These are phyloP conservation scores for Calosoma granatense DNA, from an alignment of 1,140 invertebrate genomes.

Conservation along the genomic window DNA sequence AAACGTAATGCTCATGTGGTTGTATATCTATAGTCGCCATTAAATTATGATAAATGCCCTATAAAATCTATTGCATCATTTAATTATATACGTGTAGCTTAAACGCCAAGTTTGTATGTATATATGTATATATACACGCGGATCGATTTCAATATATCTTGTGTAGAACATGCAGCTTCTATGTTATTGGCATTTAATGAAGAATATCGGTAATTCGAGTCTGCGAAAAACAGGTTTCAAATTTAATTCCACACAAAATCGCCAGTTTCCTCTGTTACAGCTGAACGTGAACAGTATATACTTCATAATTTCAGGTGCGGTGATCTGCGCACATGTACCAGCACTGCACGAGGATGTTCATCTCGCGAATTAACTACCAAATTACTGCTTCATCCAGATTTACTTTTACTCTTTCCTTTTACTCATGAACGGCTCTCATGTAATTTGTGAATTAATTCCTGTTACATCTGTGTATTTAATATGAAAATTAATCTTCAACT, in stretches of 20 bases:
- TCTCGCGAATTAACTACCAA: no score
- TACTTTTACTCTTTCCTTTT: no score
- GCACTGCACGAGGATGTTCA: no score
- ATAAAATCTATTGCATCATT: conserved; percentile 8
- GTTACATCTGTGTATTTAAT: no score
- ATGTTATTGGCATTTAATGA: conserved; percentile 1
- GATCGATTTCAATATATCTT: neutral
- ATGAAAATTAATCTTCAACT: no score
- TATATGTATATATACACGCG: neutral
- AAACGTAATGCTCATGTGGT: neutral
- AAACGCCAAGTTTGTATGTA: neutral
- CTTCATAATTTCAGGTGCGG: no score
- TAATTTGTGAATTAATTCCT: no score
- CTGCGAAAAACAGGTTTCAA: conserved; percentile 3
- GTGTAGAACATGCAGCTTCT: neutral
- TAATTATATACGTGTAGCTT: neutral
- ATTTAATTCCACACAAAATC: neutral
- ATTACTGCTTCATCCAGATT: no score
- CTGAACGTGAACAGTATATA: neutral
- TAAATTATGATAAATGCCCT: conserved; percentile 8
- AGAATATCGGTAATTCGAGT: neutral
- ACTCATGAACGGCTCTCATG: no score
- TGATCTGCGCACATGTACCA: no score
- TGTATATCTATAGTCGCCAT: neutral
- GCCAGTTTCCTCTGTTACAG: neutral